Base-by-base conservation (phyloP, 2,888 invertebrate species). In the Polymixis flavicincta region DNA sequence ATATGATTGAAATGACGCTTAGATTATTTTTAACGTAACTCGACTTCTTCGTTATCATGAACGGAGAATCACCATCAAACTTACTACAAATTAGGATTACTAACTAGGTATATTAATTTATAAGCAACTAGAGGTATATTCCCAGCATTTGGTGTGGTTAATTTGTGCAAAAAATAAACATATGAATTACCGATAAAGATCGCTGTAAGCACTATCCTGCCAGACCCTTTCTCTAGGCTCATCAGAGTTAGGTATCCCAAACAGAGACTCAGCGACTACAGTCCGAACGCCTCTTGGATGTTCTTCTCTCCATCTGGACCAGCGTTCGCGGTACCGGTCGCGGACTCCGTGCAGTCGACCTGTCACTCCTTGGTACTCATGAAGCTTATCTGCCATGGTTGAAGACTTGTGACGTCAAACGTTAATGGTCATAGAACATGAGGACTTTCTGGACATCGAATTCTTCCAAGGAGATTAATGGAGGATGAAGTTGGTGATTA, bases 291-390 rank as follows among this genome's bases (percentile, higher is more conserved):
- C 97, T 50, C 94, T 92, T 0, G 97, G 97, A 88, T 97, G 96
- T 74, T 97, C 93, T 83, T 98, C 97, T 76, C 97, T 97, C 97
- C 97, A 98, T 28, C 90, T 93, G 4, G 96, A 91, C 97, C 97
- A 97, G 79, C 97, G 96, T 90, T 98, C 98, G 74, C 97, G 97
- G 55, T 97, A 95, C 74, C 96, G 96, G 83, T 98, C 98, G 65
- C 98, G 96, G 80, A 97, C 95, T 32, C 97, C 97, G 90, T 98
- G 98, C 48, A 98, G 91, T 42, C 98, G 97, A 13, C 98, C 98
- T 2, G 97, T 93, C 70, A 97, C 94, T 0, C 98, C 98, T 91
- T 98, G 98, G 92, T 98, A 98, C 87, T 98, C 98, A 89, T 98
- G 97, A 71, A 98, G 93, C 92, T 98, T 98, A 85, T 98, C 98